Percentiles rank a stretch among this genome's conserved stretches.
Evolutionary conservation across 1,140 invertebrate genomes (phyloP).

Genomic region (Mizuhopecten yessoensis): DNA sequence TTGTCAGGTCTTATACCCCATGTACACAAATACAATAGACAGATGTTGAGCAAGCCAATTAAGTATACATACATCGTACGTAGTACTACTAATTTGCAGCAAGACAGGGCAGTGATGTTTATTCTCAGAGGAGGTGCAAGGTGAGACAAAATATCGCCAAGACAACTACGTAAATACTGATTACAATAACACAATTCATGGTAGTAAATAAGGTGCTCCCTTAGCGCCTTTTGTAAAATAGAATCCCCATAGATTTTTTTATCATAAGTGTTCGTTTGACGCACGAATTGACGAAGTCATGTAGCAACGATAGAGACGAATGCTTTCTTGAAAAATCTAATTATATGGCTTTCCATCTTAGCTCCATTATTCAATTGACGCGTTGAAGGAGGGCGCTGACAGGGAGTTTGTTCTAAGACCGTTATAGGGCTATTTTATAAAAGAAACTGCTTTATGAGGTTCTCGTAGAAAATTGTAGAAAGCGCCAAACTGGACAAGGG

Average conservation of each 20-base stretch:
- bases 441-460: neutral
- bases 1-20: no score
- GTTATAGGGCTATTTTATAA: slow-evolving; percentile 3
- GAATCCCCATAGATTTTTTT: neutral
- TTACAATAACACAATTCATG: no score
- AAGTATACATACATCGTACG: no score
- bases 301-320: neutral
- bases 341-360: neutral
- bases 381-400: neutral
- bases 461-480: neutral
- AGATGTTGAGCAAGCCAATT: no score
- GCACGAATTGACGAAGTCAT: neutral
- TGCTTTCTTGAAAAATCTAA: slow-evolving; percentile 21
- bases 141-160: no score
- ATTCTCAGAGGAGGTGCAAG: no score
- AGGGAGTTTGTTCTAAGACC: neutral
- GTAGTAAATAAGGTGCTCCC: neutral
- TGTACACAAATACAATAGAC: no score
- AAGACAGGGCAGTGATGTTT: no score
- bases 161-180: no score
- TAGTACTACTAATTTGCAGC: no score
- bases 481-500: neutral
- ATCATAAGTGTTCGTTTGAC: neutral
- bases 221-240: neutral
- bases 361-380: slow-evolving; percentile 16